phyloP scores from a whole-genome alignment of 2,888 invertebrate species.

The Eilema caniola region DNA sequence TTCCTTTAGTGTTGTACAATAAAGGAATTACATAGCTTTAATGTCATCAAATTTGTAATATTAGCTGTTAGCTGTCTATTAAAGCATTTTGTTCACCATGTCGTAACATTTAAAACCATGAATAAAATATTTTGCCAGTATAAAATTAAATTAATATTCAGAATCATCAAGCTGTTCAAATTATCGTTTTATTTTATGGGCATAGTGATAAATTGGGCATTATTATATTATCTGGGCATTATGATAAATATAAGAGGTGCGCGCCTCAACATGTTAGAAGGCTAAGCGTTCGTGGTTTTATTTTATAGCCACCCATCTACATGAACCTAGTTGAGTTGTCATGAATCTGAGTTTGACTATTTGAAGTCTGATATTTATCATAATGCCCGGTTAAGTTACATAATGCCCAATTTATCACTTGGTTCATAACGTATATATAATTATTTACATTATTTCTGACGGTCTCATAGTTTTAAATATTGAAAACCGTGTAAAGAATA shows the following conservation, averaged over 20 bases:
- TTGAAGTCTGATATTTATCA: too few species aligned
- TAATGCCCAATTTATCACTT: too few species aligned
- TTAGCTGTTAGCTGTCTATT: slow-evolving; percentile 42
- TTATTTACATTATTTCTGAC: not conserved
- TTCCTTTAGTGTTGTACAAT: slow-evolving; percentile 61
- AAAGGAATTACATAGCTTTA: slow-evolving; percentile 73
- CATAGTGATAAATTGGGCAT: not conserved
- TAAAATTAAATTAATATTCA: not conserved
- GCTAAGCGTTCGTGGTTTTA: too few species aligned
- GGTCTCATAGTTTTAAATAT: not conserved
- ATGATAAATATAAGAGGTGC: too few species aligned
- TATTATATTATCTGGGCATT: too few species aligned
- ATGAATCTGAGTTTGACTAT: too few species aligned
- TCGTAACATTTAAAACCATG: slow-evolving; percentile 21
- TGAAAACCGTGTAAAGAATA: not conserved
- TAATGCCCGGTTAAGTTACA: too few species aligned
- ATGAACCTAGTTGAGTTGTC: too few species aligned
- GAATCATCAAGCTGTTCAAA: not conserved
- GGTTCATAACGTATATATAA: too few species aligned
- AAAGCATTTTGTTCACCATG: slow-evolving; percentile 29
- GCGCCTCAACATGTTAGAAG: too few species aligned
- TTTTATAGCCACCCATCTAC: too few species aligned
- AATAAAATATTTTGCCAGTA: not conserved
- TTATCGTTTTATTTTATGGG: not conserved
- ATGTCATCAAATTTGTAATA: slow-evolving; percentile 52